phyloP scores from a whole-genome alignment of 53 echinoderm and acorn worm species.

The Paracentrotus lividus region DNA sequence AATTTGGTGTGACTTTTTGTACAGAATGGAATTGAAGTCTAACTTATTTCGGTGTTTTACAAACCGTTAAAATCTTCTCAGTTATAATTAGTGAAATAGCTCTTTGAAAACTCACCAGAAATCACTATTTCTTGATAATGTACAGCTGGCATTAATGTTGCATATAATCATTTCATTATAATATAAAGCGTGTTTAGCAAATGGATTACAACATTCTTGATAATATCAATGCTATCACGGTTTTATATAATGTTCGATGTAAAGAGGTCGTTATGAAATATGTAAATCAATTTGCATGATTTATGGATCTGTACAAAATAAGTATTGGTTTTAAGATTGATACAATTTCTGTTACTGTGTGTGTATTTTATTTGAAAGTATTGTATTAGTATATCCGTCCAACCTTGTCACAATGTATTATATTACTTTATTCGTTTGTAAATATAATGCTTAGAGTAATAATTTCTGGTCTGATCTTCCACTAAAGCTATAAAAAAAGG shows the following conservation, averaged over 20 bases:
- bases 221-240: background rate
- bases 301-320: constrained; percentile 11
- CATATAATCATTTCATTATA: background rate
- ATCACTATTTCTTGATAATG: background rate
- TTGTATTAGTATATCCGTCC: constrained; percentile 40
- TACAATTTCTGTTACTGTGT: constrained; percentile 8
- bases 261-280: background rate
- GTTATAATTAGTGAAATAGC: no score
- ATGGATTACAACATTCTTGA: background rate
- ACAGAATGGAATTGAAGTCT: background rate
- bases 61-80: no score
- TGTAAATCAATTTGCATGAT: constrained; percentile 31
- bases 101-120: background rate
- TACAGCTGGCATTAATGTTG: constrained; percentile 10
- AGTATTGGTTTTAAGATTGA: background rate
- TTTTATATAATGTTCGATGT: background rate
- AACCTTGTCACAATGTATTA: constrained; percentile 34
- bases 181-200: background rate
- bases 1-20: background rate
- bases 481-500: background rate
- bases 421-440: constrained; percentile 2
- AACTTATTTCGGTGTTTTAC: background rate
- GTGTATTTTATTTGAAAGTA: constrained; percentile 40
- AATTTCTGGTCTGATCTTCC: constrained; percentile 34
- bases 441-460: constrained; percentile 35